Conservation (phyloP, 2,888 invertebrate genomes). For the Pasiphila rectangulata region DNA sequence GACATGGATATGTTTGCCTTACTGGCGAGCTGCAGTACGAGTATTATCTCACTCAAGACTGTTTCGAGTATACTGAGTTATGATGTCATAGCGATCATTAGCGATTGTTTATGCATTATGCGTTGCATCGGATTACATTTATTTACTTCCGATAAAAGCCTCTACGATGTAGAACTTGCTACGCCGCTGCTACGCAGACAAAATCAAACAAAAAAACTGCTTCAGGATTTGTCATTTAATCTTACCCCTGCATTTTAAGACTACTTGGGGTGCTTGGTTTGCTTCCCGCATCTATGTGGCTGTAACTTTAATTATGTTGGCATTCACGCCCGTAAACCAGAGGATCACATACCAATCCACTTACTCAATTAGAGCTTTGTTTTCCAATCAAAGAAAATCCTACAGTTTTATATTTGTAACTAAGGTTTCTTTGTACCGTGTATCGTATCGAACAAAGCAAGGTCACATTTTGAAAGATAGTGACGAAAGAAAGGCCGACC, state of each 20-base stretch:
- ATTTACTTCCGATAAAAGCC: too few species aligned
- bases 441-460: too few species aligned
- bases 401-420: background rate
- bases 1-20: slow-evolving; percentile 38
- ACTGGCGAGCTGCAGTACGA: background rate
- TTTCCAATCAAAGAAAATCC: too few species aligned
- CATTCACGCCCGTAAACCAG: slow-evolving; percentile 27
- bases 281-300: slow-evolving; percentile 28
- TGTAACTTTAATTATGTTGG: slow-evolving; percentile 35
- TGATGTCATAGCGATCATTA: background rate
- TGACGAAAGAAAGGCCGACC: slow-evolving; percentile 65
- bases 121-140: too few species aligned
- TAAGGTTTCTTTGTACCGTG: background rate
- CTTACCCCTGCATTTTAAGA: slow-evolving; percentile 28
- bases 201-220: slow-evolving; percentile 19
- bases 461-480: slow-evolving; percentile 37
- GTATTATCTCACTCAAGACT: background rate
- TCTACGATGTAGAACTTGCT: slow-evolving; percentile 3
- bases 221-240: slow-evolving; percentile 21
- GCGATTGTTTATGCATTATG: background rate
- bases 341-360: slow-evolving; percentile 25
- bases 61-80: background rate
- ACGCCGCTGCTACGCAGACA: slow-evolving; percentile 10
- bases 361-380: slow-evolving; percentile 15
- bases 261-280: slow-evolving; percentile 32